Conservation (phyloP, 2,888 invertebrate genomes). For the Drosophila mimica region DNA sequence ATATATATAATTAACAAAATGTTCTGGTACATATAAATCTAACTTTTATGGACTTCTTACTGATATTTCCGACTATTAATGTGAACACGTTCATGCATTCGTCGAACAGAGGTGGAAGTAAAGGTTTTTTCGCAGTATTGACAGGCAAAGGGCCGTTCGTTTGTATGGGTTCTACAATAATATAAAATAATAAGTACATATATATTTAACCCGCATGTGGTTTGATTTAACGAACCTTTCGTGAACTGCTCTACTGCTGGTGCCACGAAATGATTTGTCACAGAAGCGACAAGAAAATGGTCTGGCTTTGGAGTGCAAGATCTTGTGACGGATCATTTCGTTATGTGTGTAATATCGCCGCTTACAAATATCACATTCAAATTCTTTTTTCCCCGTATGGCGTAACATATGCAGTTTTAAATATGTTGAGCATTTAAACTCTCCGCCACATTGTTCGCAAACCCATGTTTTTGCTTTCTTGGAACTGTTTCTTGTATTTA, state of each 20-base stretch:
- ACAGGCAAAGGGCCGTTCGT: slow-evolving; percentile 65
- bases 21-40: neutral
- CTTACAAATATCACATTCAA: slow-evolving; percentile 61
- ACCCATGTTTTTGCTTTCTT: slow-evolving; percentile 51
- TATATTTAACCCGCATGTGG: neutral
- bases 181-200: neutral
- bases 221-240: slow-evolving; percentile 40
- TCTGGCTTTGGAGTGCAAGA: slow-evolving; percentile 54
- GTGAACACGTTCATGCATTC: slow-evolving; percentile 58
- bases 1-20: neutral
- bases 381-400: slow-evolving; percentile 55
- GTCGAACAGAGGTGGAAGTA: slow-evolving; percentile 55
- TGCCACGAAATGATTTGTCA: slow-evolving; percentile 65
- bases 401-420: slow-evolving; percentile 59
- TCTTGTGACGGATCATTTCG: slow-evolving; percentile 62
- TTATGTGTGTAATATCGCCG: slow-evolving; percentile 55
- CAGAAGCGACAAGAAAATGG: slow-evolving; percentile 61
- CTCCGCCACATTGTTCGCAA: slow-evolving; percentile 65
- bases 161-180: slow-evolving; percentile 52
- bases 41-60: slow-evolving; percentile 29
- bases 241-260: slow-evolving; percentile 61
- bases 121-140: slow-evolving; percentile 59
- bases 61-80: slow-evolving; percentile 53
- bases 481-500: neutral
- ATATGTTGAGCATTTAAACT: slow-evolving; percentile 63